phyloP scores from a whole-genome alignment of 2,113 vertebrate species.

The Thinocorus orbignyianus region DNA sequence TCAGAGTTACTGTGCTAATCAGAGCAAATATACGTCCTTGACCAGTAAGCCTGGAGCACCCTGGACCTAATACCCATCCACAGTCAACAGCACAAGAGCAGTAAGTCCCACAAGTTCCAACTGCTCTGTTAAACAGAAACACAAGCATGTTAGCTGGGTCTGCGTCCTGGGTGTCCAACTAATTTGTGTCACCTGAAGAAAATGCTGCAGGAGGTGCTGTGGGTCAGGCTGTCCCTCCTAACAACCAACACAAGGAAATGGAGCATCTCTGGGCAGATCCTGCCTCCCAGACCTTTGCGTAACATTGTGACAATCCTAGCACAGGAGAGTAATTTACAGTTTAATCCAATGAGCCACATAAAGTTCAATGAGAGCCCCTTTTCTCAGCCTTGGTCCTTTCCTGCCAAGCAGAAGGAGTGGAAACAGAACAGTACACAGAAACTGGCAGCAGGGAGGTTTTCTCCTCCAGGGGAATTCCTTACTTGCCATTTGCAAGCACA shows the following conservation, averaged over 20 bases:
- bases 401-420: neutral
- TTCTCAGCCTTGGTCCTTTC: neutral
- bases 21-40: neutral
- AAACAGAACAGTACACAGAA: neutral
- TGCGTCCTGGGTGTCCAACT: neutral
- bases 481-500: neutral
- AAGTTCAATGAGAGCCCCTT: neutral
- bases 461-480: neutral
- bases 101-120: neutral
- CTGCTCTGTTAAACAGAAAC: neutral
- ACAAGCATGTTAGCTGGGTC: neutral
- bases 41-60: neutral
- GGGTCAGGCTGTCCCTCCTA: neutral
- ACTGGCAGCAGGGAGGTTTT: neutral
- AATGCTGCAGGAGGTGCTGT: neutral
- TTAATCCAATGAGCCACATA: neutral
- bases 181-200: neutral
- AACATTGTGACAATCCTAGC: neutral
- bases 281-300: neutral
- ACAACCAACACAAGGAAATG: neutral
- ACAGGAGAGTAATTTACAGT: neutral
- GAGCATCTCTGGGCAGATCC: neutral
- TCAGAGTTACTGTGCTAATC: neutral
- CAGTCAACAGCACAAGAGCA: neutral
- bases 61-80: neutral